Evolutionary conservation across 2,888 invertebrate genomes (phyloP).

Genomic region (Hypolimnas misippus): DNA sequence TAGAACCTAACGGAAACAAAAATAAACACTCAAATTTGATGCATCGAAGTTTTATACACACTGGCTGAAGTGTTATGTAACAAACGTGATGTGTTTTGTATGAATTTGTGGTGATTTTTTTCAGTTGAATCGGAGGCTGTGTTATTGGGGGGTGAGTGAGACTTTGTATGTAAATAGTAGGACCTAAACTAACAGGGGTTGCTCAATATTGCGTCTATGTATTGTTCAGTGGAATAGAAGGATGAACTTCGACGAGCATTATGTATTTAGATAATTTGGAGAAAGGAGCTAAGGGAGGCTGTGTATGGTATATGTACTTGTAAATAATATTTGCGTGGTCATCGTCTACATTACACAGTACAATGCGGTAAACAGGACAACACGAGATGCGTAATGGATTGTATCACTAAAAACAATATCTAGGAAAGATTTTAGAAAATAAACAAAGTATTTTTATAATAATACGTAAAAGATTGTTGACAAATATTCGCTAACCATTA

Average conservation of each 20-base stretch:
- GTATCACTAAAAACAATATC: neutral
- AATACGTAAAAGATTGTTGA: too few species aligned
- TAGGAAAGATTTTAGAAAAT: neutral
- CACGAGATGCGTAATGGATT: neutral
- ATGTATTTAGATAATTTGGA: constrained; percentile 13
- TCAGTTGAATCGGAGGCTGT: constrained; percentile 40
- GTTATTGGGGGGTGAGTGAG: constrained; percentile 46
- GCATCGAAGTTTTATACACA: constrained; percentile 43
- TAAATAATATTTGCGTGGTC: neutral
- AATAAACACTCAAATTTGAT: constrained; percentile 43
- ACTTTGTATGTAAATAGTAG: constrained; percentile 39
- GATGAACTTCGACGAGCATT: neutral
- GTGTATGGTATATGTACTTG: neutral
- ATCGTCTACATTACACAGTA: neutral
- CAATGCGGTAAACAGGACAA: constrained; percentile 7
- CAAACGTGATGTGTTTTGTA: constrained; percentile 41
- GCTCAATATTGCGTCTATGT: constrained; percentile 17
- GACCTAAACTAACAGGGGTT: constrained; percentile 32
- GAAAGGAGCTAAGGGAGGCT: neutral
- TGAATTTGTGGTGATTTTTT: constrained; percentile 44
- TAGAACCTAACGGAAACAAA: constrained; percentile 50
- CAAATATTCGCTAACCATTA: neutral
- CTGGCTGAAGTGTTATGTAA: constrained; percentile 45
- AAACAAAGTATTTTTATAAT: neutral
- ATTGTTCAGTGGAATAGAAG: constrained; percentile 13